Evolutionary conservation across 2,113 vertebrate genomes (phyloP), one percentile per base, ranked within the genome.

Genomic region (Nesospiza acunhae): DNA sequence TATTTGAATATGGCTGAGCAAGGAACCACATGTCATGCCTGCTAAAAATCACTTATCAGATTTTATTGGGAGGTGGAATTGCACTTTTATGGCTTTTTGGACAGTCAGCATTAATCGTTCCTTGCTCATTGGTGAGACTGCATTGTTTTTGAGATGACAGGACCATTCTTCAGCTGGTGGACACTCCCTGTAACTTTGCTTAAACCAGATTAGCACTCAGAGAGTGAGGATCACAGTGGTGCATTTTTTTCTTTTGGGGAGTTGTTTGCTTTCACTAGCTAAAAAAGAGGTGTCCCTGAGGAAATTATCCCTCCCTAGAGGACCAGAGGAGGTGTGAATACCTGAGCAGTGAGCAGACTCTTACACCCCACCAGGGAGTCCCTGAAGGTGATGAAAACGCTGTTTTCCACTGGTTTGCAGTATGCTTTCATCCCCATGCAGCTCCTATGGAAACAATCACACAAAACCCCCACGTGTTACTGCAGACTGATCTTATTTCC

Each of bases 351-450:
- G 41, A 95, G 85, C 59, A 85, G 37, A 73, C 28, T 73, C 50
- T 53, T 46, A 90, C 58, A 88, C 30, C 79, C 50, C 82, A 85
- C 58, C 24, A 64, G 44, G 41, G 84, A 93, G 78, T 10, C 83
- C 63, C 75, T 39, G 53, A 68, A 85, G 75, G 85, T 60, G 84
- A 67, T 68, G 60, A 75, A 96, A 94, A 84, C 23, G 31, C 21
- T 68, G 33, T 41, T 93, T 76, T 73, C 37, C 53, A n/a, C 30
- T 17, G 46, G 53, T 96, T 87, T 84, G 81, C 73, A 49, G 17
- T 15, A 39, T 37, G 62, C 50, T 69, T 94, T 82, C 63, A 78
- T 86, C 83, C 35, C 39, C 5, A 2, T 42, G n/a, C 83, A 46
- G 31, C 46, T 96, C 41, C 44, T 73, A 68, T 58, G 49, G 80